Percentiles rank a stretch among this genome's conserved stretches.
phyloP scores from a whole-genome alignment of 2,797 vertebrate species.

The Rhynchonycteris naso region DNA sequence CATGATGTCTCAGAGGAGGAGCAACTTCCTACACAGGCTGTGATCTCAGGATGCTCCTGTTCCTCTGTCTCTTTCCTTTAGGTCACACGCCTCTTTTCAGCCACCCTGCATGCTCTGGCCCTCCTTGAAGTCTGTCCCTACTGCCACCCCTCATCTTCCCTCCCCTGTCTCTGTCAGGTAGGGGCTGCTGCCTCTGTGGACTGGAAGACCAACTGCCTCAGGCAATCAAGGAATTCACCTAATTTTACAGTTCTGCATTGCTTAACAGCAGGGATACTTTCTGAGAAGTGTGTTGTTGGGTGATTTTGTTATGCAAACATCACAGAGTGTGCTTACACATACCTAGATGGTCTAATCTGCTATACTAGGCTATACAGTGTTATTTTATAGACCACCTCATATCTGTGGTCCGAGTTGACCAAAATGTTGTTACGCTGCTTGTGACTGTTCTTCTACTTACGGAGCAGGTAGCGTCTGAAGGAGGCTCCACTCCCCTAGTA shows the following conservation, averaged over 20 bases:
- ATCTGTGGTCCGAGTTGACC: too few relatives aligned
- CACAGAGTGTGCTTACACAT: background rate
- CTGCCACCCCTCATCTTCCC: accelerated
- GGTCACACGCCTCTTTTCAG: background rate
- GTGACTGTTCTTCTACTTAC: background rate
- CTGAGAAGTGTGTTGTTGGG: background rate
- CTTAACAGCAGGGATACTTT: background rate
- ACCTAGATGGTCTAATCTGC: background rate
- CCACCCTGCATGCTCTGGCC: background rate
- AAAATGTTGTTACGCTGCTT: background rate
- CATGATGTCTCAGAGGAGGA: accelerated
- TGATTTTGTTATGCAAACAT: background rate
- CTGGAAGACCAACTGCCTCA: background rate
- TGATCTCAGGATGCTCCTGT: accelerated
- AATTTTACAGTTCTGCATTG: background rate
- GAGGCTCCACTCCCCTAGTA: background rate
- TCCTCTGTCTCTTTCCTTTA: background rate
- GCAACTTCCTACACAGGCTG: background rate
- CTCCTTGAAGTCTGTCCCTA: background rate
- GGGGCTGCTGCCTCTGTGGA: background rate
- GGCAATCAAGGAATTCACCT: background rate
- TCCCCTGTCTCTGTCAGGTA: background rate
- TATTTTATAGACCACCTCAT: background rate
- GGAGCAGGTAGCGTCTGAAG: background rate
- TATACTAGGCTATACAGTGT: background rate